These are phyloP conservation scores for Lasioglossum figueresi DNA, from an alignment of 2,888 invertebrate species.

Conservation along the genomic window DNA sequence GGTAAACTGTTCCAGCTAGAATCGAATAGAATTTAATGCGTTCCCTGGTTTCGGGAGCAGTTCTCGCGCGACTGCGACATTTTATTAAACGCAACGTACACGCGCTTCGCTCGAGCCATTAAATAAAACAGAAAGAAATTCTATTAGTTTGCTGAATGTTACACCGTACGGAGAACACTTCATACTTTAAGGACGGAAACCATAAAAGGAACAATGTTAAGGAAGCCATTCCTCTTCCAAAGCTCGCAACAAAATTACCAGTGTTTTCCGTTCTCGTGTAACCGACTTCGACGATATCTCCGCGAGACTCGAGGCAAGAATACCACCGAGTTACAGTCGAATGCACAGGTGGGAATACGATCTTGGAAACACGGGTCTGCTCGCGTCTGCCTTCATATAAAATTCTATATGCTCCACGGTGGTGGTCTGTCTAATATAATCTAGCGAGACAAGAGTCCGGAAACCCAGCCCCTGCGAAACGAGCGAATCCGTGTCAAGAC, in stretches of 20 bases:
- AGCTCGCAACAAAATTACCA: constrained; percentile 18
- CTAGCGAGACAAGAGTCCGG: background rate
- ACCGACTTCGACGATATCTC: background rate
- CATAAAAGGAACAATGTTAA: background rate
- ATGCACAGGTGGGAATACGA: background rate
- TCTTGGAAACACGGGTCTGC: constrained; percentile 27
- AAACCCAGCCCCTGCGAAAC: background rate
- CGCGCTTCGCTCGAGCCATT: background rate
- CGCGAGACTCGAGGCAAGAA: constrained; percentile 2
- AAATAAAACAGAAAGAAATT: background rate
- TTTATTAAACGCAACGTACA: background rate
- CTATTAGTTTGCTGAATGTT: background rate
- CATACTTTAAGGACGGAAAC: background rate
- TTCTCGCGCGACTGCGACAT: background rate
- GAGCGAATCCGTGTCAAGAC: background rate
- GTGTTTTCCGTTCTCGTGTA: constrained; percentile 1
- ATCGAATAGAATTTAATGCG: background rate
- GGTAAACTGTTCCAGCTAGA: background rate
- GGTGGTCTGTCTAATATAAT: constrained; percentile 11
- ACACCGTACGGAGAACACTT: background rate
- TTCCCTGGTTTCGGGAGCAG: background rate
- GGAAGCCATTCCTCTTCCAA: background rate
- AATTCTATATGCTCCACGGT: constrained; percentile 35
- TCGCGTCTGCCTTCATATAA: constrained; percentile 41
- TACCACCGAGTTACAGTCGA: background rate